phyloP scores from a whole-genome alignment of 64 coral and sea anemone genomes.

The Montipora efflorescens region DNA sequence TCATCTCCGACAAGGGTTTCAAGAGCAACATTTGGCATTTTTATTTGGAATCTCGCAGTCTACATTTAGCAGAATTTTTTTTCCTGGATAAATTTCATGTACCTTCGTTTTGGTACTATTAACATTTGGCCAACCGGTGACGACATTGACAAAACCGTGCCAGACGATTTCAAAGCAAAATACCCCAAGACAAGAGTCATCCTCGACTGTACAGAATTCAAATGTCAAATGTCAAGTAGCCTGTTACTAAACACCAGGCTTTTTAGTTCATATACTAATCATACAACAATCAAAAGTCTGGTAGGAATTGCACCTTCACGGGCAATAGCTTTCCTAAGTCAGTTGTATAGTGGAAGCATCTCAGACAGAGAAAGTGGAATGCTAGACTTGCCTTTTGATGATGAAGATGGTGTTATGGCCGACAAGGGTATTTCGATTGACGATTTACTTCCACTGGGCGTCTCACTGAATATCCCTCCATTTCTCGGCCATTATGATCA shows the following conservation, averaged over 20 bases:
- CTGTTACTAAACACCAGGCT: background rate
- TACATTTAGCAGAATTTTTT: background rate
- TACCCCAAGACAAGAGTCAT: slow-evolving; percentile 32
- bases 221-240: background rate
- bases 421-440: too few species aligned
- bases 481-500: background rate
- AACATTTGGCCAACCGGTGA: slow-evolving; percentile 26
- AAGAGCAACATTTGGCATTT: too few species aligned
- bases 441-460: too few species aligned
- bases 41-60: too few species aligned
- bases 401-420: background rate
- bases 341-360: background rate
- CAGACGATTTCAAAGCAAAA: slow-evolving; percentile 23
- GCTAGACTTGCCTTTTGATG: background rate
- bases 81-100: background rate
- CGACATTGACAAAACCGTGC: background rate
- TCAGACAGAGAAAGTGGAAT: background rate
- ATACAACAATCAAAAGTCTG: background rate
- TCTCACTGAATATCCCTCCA: too few species aligned
- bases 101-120: background rate
- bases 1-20: too few species aligned
- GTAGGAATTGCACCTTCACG: background rate
- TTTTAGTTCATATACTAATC: background rate
- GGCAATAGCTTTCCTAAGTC: background rate
- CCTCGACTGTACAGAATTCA: slow-evolving; percentile 19